A percentile compares a stretch with the other conserved stretches of the same genome.
Evolutionary conservation across 2,113 vertebrate species (phyloP).

Genomic region (Cyanoderma ruficeps): DNA sequence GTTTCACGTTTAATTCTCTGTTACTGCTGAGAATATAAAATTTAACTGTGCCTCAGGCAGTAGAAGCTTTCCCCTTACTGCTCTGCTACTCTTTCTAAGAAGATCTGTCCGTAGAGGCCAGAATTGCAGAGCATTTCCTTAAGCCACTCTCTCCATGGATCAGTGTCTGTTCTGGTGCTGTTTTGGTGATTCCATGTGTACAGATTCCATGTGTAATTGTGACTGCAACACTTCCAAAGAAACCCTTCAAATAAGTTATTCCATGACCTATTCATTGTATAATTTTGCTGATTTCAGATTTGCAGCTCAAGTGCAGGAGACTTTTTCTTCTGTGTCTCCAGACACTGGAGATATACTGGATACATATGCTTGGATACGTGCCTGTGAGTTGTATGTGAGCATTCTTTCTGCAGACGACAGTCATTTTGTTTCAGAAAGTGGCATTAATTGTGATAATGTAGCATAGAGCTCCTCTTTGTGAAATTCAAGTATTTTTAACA

Average conservation of each 20-base stretch:
- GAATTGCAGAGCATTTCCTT: background rate
- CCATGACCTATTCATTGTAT: background rate
- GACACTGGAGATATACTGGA: background rate
- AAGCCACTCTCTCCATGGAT: background rate
- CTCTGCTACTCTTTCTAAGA: background rate
- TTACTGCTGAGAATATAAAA: background rate
- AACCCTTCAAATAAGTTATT: background rate
- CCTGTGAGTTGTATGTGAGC: background rate
- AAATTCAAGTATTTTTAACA: slow-evolving; percentile 72
- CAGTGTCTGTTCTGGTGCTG: background rate
- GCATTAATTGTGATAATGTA: slow-evolving; percentile 76
- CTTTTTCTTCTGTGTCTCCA: background rate
- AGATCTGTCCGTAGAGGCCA: background rate
- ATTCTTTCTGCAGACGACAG: background rate
- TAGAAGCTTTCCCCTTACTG: background rate
- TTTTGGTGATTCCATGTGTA: background rate
- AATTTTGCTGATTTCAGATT: background rate
- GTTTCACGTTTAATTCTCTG: background rate
- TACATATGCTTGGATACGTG: background rate
- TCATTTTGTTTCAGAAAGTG: slow-evolving; percentile 62
- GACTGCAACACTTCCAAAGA: background rate
- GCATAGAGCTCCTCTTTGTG: slow-evolving; percentile 64
- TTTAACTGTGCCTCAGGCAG: background rate
- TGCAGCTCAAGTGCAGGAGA: background rate
- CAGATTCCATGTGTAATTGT: background rate